Evolutionary conservation across 2,797 vertebrate species (phyloP).

Genomic region (Platyrinchus mystaceus): DNA sequence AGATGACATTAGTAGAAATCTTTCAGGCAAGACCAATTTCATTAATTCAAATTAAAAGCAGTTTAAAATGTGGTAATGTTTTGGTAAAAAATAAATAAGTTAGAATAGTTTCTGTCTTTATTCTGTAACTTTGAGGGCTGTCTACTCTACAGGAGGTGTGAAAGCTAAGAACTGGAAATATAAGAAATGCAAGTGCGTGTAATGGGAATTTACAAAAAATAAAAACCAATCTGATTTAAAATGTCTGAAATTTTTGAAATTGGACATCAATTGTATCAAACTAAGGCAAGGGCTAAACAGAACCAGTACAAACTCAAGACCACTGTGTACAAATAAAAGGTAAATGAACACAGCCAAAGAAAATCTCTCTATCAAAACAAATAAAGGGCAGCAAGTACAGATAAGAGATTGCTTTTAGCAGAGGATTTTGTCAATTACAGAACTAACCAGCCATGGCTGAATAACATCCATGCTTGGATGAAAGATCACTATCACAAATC

Average conservation of each 20-base stretch:
- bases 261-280: background rate
- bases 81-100: background rate
- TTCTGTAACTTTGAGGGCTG: background rate
- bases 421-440: slow-evolving; percentile 61
- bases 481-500: slow-evolving; percentile 55
- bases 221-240: background rate
- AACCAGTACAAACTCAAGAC: background rate
- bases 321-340: background rate
- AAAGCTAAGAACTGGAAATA: background rate
- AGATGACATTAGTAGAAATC: background rate
- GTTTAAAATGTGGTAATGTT: background rate
- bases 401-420: slow-evolving; percentile 6
- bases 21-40: background rate
- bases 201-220: background rate
- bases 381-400: background rate
- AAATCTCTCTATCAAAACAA: slow-evolving; percentile 16
- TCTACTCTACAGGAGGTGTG: background rate
- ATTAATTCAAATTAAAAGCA: background rate
- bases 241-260: background rate
- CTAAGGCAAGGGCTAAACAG: background rate
- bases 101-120: background rate
- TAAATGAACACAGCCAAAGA: slow-evolving; percentile 21
- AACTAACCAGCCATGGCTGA: slow-evolving; percentile 55
- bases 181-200: background rate
- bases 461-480: slow-evolving; percentile 47